Evolutionary conservation across 2,888 invertebrate genomes (phyloP).

Genomic region (Acanthosepion esculentum): DNA sequence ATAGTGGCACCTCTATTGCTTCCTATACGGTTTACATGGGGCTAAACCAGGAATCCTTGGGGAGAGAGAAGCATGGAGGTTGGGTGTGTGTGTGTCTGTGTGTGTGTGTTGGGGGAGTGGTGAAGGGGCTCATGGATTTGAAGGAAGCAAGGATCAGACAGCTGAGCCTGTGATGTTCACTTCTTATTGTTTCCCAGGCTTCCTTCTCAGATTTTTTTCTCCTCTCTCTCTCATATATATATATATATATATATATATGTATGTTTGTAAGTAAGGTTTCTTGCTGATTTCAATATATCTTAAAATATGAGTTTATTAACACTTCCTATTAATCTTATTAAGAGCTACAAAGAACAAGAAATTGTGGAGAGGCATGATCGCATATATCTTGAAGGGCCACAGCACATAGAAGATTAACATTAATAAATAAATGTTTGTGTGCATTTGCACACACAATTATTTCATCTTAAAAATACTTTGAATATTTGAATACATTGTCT

Average conservation of each 20-base stretch:
- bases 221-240: not conserved
- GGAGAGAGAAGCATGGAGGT: not conserved
- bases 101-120: not conserved
- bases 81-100: not conserved
- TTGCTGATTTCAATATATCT: not conserved
- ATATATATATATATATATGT: not conserved
- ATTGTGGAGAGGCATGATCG: no score
- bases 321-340: no score
- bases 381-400: no score
- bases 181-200: constrained; percentile 34
- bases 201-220: not conserved
- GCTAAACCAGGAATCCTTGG: not conserved
- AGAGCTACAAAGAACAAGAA: no score
- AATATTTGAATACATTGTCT: no score
- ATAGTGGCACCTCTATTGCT: constrained; percentile 33
- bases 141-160: not conserved
- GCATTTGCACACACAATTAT: no score
- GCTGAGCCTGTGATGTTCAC: constrained; percentile 7
- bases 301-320: not conserved
- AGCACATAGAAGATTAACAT: no score
- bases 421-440: no score
- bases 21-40: not conserved
- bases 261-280: not conserved
- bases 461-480: no score
- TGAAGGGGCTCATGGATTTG: not conserved